Percentiles rank a stretch among this genome's conserved stretches.
Conservation (phyloP, 2,888 invertebrate species). For the Drosophila nigritarsus region DNA sequence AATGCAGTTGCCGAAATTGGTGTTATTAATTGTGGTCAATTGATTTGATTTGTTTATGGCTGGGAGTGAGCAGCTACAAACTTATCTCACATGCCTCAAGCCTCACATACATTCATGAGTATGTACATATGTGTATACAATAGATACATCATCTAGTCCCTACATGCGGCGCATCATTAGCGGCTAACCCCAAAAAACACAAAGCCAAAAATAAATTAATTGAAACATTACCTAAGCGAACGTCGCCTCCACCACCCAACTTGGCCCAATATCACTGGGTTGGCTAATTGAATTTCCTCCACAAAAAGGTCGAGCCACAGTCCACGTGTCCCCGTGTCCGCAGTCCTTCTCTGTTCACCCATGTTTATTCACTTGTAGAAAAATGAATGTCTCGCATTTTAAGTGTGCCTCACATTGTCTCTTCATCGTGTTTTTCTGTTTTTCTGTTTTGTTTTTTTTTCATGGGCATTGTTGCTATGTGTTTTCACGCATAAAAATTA, state of each 20-base stretch:
- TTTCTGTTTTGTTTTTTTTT: constrained; percentile 6
- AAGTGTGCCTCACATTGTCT: constrained; percentile 64
- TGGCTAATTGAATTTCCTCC: constrained; percentile 78
- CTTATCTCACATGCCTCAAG: not conserved
- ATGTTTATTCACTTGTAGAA: constrained; percentile 58
- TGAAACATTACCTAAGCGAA: constrained; percentile 82
- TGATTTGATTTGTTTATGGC: constrained; percentile 72
- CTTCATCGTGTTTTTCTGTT: constrained; percentile 19
- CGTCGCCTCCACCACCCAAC: constrained; percentile 43
- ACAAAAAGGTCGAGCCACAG: constrained; percentile 43
- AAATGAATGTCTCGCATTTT: constrained; percentile 81
- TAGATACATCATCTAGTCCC: constrained; percentile 47
- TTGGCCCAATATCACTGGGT: constrained; percentile 31
- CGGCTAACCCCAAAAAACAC: constrained; percentile 41
- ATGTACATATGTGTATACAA: not conserved
- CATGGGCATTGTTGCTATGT: constrained; percentile 59
- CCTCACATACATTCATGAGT: not conserved
- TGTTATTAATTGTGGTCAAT: constrained; percentile 77
- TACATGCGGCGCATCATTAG: constrained; percentile 57
- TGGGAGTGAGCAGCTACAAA: constrained; percentile 30
- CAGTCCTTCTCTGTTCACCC: not conserved
- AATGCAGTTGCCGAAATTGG: constrained; percentile 70
- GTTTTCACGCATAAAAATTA: constrained; percentile 82
- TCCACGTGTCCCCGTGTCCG: constrained; percentile 72
- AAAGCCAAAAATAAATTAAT: constrained; percentile 72